Evolutionary conservation across 2,113 vertebrate genomes (phyloP).

Genomic region (Tragelaphus strepsiceros): DNA sequence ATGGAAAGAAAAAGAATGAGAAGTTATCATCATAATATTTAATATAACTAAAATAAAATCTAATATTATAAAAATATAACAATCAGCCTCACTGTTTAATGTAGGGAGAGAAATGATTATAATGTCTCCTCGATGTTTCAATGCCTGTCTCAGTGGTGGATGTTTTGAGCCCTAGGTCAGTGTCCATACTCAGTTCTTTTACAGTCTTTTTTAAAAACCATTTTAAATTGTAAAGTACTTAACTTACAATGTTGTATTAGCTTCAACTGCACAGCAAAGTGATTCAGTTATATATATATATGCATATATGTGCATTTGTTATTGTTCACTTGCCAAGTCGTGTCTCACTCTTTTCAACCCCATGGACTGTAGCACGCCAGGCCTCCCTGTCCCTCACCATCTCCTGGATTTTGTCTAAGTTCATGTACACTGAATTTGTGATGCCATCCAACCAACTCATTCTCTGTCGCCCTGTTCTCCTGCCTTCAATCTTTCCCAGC

Average conservation of each 20-base stretch:
- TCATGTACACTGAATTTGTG: not conserved
- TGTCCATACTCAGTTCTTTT: not conserved
- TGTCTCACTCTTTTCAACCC: not conserved
- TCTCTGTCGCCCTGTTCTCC: not conserved
- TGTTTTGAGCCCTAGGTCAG: not conserved
- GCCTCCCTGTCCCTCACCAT: not conserved
- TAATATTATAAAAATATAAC: not conserved
- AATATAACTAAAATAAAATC: not conserved
- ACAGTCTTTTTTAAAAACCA: not conserved
- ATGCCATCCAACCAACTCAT: not conserved
- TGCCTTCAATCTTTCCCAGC: not conserved
- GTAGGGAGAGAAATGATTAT: not conserved
- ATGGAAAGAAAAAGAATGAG: not conserved
- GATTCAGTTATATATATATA: not conserved
- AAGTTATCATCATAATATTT: not conserved
- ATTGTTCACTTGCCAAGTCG: not conserved
- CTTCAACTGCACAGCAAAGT: not conserved
- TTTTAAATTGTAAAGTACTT: not conserved
- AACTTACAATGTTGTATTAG: not conserved
- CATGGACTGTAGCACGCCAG: not conserved
- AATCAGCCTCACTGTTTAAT: not conserved
- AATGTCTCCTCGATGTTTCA: accelerated
- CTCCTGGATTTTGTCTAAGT: not conserved
- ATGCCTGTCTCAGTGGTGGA: not conserved
- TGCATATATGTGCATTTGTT: not conserved